Percentiles rank a stretch among this genome's conserved stretches.
Conservation (phyloP, 2,797 vertebrate species). For the Chaetodon trifasciatus region DNA sequence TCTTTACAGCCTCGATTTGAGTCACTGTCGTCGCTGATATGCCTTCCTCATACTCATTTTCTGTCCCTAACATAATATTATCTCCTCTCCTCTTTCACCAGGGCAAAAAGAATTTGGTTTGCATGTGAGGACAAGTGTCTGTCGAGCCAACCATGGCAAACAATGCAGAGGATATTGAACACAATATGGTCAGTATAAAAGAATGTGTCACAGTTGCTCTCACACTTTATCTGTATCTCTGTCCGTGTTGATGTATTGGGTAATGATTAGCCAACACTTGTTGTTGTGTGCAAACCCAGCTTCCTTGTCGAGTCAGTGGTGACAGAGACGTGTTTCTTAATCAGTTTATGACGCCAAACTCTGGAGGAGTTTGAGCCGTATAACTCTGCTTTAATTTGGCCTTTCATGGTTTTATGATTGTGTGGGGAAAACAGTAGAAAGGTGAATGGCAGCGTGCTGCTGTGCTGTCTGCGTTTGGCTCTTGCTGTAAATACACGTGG, state of each 20-base stretch:
- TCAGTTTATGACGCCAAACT: background rate
- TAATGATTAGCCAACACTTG: slow-evolving; percentile 39
- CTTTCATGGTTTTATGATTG: background rate
- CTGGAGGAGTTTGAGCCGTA: background rate
- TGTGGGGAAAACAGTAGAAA: background rate
- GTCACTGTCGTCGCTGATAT: background rate
- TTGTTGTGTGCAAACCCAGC: background rate
- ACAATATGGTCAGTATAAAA: slow-evolving; percentile 82
- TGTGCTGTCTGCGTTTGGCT: slow-evolving; percentile 7
- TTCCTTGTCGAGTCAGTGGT: background rate
- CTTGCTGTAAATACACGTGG: slow-evolving; percentile 45
- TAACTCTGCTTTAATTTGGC: background rate
- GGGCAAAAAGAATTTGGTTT: slow-evolving; percentile 57
- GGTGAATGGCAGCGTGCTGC: background rate
- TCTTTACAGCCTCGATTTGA: background rate
- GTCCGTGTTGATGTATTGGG: background rate
- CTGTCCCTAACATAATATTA: background rate
- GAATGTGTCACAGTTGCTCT: slow-evolving; percentile 22
- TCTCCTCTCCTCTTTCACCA: slow-evolving; percentile 34
- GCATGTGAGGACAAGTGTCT: slow-evolving; percentile 78
- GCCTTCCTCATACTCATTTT: background rate
- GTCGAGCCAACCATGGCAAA: slow-evolving; percentile 82
- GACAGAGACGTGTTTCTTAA: background rate
- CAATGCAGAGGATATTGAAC: slow-evolving; percentile 81
- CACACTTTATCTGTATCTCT: background rate